Base-by-base conservation (phyloP, 2,113 vertebrate species). In the Asarcornis scutulata region DNA sequence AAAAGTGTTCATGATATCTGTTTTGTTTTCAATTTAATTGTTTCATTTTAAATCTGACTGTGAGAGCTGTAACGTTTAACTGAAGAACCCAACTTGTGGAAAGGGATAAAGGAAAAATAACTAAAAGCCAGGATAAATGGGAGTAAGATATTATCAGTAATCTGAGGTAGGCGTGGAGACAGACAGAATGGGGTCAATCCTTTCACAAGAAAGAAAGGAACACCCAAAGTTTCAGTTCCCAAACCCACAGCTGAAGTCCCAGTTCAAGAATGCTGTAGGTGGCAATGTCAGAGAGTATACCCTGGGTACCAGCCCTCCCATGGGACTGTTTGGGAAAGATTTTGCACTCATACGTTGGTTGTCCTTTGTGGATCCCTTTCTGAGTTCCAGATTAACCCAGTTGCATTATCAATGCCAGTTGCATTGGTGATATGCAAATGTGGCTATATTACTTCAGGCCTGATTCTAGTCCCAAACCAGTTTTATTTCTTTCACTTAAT, bases 401-500 rank as follows among this genome's bases (percentile, higher is more conserved):
- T 48, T 48, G 46, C 46, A 48, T 22, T 48, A 42, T 7, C 46
- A n/a, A 4, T 64, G 66, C 17, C 36, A 71, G 11, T 36, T 94
- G 25, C 27, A 10, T 71, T 13, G 5, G 50, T 31, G 79, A 9
- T 7, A 7, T 46, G 64, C 31, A 73, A 31, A 53, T 58, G 3
- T 73, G 34, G 3, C 55, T 74, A 0, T 71, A 5, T 52, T 38
- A 32, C 29, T 78, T 88, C 26, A 55, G 59, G 46, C 10, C 36
- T 74, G 6, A 77, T 90, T 77, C 22, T 50, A 78, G 14, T 81
- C 50, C n/a, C 46, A 88, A 46, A 71, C 40, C 56, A 56, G 55
- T 92, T 95, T 81, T 63, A 25, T 88, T 90, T 90, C 64, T 83
- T 91, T 73, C 23, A 38, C 21, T 88, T 91, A 22, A 63, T 58